Evolutionary conservation across 2,797 vertebrate genomes (phyloP).

Genomic region (Mionectes olivaceus): DNA sequence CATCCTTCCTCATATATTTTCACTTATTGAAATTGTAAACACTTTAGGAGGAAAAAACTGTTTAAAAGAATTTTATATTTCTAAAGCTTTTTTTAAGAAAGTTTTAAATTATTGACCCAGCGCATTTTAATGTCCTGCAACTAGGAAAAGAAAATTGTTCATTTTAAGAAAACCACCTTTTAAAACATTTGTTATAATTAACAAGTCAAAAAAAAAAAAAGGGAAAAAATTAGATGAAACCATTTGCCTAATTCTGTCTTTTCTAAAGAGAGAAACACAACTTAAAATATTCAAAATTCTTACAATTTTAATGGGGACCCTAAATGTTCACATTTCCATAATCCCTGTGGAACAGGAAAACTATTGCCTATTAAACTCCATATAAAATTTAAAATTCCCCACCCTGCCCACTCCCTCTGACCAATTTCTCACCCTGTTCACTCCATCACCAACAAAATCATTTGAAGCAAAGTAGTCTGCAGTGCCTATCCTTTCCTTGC

Average conservation of each 20-base stretch:
- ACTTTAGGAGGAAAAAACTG: neutral
- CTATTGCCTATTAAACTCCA: neutral
- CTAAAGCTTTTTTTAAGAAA: neutral
- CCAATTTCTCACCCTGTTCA: rapidly evolving
- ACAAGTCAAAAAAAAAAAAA: neutral
- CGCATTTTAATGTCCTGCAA: neutral
- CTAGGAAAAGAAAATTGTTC: neutral
- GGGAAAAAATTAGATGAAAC: neutral
- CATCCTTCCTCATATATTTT: neutral
- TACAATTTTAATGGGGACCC: neutral
- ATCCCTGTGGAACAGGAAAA: neutral
- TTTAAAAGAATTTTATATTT: neutral
- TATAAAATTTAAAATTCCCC: neutral
- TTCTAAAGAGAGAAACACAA: neutral
- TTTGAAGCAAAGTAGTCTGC: neutral
- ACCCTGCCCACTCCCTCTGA: rapidly evolving
- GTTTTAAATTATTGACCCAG: neutral
- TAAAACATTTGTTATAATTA: neutral
- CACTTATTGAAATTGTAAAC: neutral
- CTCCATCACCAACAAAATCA: rapidly evolving
- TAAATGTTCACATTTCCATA: neutral
- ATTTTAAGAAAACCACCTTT: neutral
- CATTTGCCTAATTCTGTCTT: rapidly evolving
- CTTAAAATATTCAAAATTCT: neutral
- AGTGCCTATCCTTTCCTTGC: rapidly evolving